Conservation (phyloP, 2,113 vertebrate genomes). For the Gymnogyps californianus region DNA sequence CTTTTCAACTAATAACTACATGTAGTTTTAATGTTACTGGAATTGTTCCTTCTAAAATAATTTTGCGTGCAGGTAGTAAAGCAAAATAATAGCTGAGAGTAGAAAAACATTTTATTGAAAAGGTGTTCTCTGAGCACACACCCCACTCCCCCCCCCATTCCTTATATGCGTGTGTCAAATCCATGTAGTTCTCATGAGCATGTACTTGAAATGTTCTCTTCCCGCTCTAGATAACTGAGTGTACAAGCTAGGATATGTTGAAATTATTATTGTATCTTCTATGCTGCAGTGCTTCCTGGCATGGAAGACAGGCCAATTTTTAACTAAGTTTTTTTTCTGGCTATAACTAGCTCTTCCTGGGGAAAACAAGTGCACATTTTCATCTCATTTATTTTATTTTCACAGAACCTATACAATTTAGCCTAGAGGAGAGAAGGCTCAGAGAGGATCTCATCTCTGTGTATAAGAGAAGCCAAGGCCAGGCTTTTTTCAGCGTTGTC, state of each 20-base stretch:
- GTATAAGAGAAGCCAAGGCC: neutral
- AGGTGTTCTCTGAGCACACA: neutral
- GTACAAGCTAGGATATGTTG: neutral
- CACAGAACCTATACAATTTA: neutral
- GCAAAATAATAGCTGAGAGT: neutral
- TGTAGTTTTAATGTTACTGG: neutral
- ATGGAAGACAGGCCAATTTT: neutral
- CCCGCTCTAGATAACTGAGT: neutral
- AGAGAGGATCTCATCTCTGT: neutral
- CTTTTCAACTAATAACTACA: neutral
- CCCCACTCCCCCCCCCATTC: fast-evolving
- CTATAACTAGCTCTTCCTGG: neutral
- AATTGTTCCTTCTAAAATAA: neutral
- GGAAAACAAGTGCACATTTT: neutral
- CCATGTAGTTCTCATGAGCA: neutral
- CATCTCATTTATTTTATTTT: neutral
- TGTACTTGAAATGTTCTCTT: neutral
- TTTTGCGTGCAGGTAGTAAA: neutral
- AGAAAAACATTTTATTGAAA: neutral
- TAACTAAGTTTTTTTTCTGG: neutral
- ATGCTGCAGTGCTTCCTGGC: neutral
- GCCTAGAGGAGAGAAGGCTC: neutral
- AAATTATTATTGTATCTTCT: neutral
- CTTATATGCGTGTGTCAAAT: neutral
- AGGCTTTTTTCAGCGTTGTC: neutral